Conservation (phyloP, 37 sponge, comb jelly and placozoan genomes). For the Chondrosia reniformis region DNA sequence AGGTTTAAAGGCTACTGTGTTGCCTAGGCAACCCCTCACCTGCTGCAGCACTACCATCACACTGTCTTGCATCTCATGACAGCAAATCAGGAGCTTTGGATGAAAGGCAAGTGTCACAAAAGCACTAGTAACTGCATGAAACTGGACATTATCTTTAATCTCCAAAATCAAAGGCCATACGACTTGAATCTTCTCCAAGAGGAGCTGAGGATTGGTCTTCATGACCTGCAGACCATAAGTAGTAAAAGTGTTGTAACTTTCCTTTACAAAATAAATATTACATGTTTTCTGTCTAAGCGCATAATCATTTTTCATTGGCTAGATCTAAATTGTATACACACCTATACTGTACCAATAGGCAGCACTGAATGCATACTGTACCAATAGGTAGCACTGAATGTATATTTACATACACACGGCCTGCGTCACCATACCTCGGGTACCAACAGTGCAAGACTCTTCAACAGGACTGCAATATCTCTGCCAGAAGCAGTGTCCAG, state of each 20-base stretch:
- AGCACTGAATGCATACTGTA: background rate
- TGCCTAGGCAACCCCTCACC: no score
- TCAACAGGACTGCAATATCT: slow-evolving; percentile 13
- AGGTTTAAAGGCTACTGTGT: no score
- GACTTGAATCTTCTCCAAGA: no score
- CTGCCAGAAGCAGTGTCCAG: slow-evolving; percentile 25
- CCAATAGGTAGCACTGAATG: background rate
- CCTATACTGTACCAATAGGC: background rate
- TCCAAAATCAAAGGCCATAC: no score
- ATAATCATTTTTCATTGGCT: no score
- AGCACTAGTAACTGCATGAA: slow-evolving; percentile 26
- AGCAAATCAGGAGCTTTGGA: slow-evolving; percentile 23
- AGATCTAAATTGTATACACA: background rate
- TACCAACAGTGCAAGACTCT: slow-evolving; percentile 31
- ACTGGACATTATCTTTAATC: no score
- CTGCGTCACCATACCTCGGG: slow-evolving; percentile 38
- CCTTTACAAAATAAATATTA: no score
- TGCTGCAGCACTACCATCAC: slow-evolving; percentile 10
- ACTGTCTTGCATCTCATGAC: background rate
- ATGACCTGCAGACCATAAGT: no score
- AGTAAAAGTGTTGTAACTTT: no score
- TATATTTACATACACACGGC: background rate
- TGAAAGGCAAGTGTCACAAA: slow-evolving; percentile 37
- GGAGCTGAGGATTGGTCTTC: no score
- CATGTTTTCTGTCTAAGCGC: no score